A percentile compares a stretch with the other conserved stretches of the same genome.
These are phyloP conservation scores for Merodon equestris DNA, from an alignment of 2,888 invertebrate species.

Conservation along the genomic window DNA sequence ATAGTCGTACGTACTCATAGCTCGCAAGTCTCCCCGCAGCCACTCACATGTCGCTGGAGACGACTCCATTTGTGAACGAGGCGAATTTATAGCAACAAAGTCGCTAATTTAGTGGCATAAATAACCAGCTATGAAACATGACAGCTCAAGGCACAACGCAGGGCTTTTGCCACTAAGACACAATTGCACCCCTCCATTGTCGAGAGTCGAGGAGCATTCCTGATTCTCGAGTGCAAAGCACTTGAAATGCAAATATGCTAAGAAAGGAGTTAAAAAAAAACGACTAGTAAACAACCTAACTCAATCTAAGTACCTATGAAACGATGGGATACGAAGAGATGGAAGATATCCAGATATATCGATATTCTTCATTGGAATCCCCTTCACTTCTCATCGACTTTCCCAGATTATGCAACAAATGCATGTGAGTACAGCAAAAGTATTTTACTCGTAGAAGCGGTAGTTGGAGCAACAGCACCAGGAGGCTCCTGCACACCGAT, in stretches of 20 bases:
- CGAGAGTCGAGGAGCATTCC: no score
- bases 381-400: slow-evolving; percentile 5
- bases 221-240: slow-evolving; percentile 35
- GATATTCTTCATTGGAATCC: slow-evolving; percentile 16
- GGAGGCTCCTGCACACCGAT: slow-evolving; percentile 12
- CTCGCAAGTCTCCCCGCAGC: no score
- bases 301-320: slow-evolving; percentile 36
- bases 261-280: background rate
- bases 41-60: background rate
- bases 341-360: slow-evolving; percentile 15
- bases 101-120: slow-evolving; percentile 47
- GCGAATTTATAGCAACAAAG: slow-evolving; percentile 45
- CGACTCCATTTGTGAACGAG: slow-evolving; percentile 11
- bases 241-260: slow-evolving; percentile 49
- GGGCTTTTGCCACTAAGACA: slow-evolving; percentile 7
- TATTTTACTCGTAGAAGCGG: no score
- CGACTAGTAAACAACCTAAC: slow-evolving; percentile 11
- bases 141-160: background rate
- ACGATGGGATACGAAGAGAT: slow-evolving; percentile 18
- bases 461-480: slow-evolving; percentile 2
- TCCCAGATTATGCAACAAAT: slow-evolving; percentile 61
- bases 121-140: slow-evolving; percentile 40
- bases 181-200: background rate
- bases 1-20: background rate
- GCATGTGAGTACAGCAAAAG: slow-evolving; percentile 3